Evolutionary conservation across 2,888 invertebrate species (phyloP).

Genomic region (Marronus borbonicus): DNA sequence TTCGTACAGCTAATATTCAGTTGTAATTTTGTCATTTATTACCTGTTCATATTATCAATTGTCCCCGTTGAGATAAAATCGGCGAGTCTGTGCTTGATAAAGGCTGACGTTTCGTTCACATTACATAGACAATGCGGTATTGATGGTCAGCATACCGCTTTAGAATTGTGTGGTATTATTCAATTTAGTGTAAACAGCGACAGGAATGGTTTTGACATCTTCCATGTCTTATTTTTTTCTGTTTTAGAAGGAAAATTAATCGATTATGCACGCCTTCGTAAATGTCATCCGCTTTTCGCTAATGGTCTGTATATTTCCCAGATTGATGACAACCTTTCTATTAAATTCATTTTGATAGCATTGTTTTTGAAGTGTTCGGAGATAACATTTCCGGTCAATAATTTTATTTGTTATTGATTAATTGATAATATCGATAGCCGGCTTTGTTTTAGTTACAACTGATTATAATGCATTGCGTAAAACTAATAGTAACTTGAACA

Average conservation of each 20-base stretch:
- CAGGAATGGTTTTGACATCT: background rate
- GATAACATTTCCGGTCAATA: too few species aligned
- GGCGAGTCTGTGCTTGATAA: background rate
- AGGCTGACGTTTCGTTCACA: conserved; percentile 2
- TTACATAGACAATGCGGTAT: background rate
- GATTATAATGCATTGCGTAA: too few species aligned
- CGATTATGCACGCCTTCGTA: background rate
- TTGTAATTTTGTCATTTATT: conserved; percentile 11
- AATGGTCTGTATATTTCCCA: too few species aligned
- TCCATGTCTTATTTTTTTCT: background rate
- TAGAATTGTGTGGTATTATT: background rate
- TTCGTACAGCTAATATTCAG: too few species aligned
- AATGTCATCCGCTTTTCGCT: background rate
- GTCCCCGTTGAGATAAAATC: background rate
- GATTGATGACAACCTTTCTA: too few species aligned
- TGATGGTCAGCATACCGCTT: background rate
- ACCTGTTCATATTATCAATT: conserved; percentile 3
- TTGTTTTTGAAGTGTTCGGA: too few species aligned
- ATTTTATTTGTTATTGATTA: too few species aligned
- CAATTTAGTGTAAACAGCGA: background rate
- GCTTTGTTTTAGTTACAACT: too few species aligned
- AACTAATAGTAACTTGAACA: too few species aligned
- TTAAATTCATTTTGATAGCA: too few species aligned
- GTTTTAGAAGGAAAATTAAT: conserved; percentile 3
- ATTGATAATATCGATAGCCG: too few species aligned